phyloP scores from a whole-genome alignment of 1,140 invertebrate genomes.

The Arion vulgaris region DNA sequence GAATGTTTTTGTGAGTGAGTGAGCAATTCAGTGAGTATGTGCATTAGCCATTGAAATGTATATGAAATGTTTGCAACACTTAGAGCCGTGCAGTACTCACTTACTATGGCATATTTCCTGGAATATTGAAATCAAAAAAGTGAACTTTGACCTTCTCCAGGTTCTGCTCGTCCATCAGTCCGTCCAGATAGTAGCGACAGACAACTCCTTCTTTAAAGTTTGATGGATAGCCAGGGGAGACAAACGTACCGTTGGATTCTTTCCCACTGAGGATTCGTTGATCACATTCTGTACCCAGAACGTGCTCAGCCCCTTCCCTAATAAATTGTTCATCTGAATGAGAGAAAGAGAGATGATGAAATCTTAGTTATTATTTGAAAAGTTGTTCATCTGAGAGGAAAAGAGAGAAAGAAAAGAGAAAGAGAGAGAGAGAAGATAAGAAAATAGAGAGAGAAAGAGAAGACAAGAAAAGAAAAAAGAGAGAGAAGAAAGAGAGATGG shows the following conservation, averaged over 20 bases:
- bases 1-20: neutral
- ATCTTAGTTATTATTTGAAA: too few species aligned
- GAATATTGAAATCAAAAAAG: constrained; percentile 92
- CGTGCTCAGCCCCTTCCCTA: constrained; percentile 46
- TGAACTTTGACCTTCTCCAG: constrained; percentile 91
- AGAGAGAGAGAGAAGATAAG: too few species aligned
- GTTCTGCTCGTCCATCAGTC: constrained; percentile 94
- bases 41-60: too few species aligned
- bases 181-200: constrained; percentile 97
- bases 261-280: constrained; percentile 95
- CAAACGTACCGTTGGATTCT: constrained; percentile 90
- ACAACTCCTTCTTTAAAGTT: constrained; percentile 94
- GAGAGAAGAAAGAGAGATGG: too few species aligned
- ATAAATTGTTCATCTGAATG: constrained; percentile 47
- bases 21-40: too few species aligned
- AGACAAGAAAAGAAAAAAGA: too few species aligned
- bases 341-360: neutral
- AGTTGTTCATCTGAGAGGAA: too few species aligned
- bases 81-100: constrained; percentile 20
- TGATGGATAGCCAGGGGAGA: constrained; percentile 95
- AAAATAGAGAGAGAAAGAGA: too few species aligned
- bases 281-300: constrained; percentile 85
- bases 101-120: constrained; percentile 71
- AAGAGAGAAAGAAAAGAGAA: too few species aligned
- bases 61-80: too few species aligned